phyloP scores from a whole-genome alignment of 1,140 invertebrate genomes.

The Macrobrachium nipponense region DNA sequence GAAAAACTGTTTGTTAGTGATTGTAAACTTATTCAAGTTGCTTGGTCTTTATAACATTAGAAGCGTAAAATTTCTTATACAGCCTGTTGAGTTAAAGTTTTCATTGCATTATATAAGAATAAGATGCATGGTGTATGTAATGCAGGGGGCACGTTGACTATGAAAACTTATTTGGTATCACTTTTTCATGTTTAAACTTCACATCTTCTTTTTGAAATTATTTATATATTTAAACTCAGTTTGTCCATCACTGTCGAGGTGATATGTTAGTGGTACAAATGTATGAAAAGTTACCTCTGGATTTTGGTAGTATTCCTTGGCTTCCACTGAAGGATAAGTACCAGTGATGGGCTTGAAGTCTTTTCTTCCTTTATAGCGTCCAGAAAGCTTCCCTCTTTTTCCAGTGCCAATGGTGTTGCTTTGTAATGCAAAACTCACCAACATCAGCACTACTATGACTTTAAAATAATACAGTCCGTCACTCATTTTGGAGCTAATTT shows the following conservation, averaged over 20 bases:
- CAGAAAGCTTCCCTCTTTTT: constrained; percentile 37
- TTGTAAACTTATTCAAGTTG: too few species aligned
- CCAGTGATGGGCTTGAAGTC: constrained; percentile 60
- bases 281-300: constrained; percentile 44
- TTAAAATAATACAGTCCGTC: neutral
- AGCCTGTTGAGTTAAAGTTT: too few species aligned
- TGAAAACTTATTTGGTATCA: too few species aligned
- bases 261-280: neutral
- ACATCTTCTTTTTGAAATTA: too few species aligned
- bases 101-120: too few species aligned
- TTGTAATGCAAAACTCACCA: constrained; percentile 14
- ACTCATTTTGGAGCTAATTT: neutral
- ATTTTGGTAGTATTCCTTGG: constrained; percentile 62
- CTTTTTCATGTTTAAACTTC: too few species aligned
- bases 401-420: constrained; percentile 46
- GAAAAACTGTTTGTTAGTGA: too few species aligned
- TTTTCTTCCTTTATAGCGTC: constrained; percentile 50
- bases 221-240: neutral
- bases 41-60: too few species aligned
- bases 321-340: constrained; percentile 57
- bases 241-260: neutral
- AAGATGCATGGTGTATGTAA: too few species aligned
- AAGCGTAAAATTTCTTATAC: too few species aligned
- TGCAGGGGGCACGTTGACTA: too few species aligned
- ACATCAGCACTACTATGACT: neutral